Evolutionary conservation across 2,797 vertebrate species (phyloP).

Genomic region (Pygocentrus nattereri): DNA sequence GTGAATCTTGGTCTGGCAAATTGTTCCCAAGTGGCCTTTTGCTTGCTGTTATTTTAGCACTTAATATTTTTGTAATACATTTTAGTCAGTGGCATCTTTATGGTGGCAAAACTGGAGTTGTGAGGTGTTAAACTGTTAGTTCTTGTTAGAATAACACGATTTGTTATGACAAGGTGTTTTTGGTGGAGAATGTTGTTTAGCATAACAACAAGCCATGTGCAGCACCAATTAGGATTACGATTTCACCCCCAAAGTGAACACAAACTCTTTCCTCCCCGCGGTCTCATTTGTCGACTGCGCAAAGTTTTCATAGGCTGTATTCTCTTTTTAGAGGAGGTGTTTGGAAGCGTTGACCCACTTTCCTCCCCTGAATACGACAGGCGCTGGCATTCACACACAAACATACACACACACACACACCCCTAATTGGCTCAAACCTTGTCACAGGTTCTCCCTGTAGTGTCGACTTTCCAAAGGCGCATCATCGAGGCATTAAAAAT

Average conservation of each 20-base stretch:
- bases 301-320: conserved; percentile 48
- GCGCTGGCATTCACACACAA: conserved; percentile 60
- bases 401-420: conserved; percentile 62
- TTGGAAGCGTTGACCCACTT: conserved; percentile 70
- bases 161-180: conserved; percentile 2
- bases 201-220: conserved; percentile 12
- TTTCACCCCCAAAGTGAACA: conserved; percentile 31
- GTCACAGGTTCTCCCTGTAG: conserved; percentile 67
- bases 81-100: no score
- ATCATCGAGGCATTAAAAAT: conserved; percentile 65
- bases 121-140: conserved; percentile 4
- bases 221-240: conserved; percentile 20
- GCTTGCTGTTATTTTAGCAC: no score
- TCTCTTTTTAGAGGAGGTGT: conserved; percentile 48
- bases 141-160: background rate
- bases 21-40: background rate
- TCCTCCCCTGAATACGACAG: conserved; percentile 61
- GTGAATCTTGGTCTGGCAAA: background rate
- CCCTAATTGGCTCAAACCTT: conserved; percentile 72
- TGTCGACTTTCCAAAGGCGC: conserved; percentile 59
- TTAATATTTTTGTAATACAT: background rate
- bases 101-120: background rate
- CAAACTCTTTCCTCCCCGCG: background rate
- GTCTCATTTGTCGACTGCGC: conserved; percentile 20
- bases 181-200: conserved; percentile 27